These are phyloP conservation scores for Craniophora ligustri DNA, from an alignment of 2,888 invertebrate species.

Conservation along the genomic window DNA sequence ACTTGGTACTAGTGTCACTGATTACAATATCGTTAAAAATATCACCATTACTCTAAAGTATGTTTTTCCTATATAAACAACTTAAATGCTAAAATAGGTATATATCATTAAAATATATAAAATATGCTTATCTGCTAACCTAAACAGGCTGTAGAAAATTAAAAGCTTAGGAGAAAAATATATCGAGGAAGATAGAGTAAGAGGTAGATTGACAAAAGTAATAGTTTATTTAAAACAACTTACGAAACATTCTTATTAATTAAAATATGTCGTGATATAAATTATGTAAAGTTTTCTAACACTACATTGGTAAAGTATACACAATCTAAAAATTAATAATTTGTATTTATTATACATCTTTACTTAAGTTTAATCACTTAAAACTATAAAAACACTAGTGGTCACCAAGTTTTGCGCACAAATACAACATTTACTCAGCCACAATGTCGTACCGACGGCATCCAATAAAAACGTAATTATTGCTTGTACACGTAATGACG, in stretches of 20 bases:
- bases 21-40: slow-evolving; percentile 53
- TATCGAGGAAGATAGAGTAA: slow-evolving; percentile 52
- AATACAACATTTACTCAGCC: slow-evolving; percentile 83
- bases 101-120: slow-evolving; percentile 29
- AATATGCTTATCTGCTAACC: slow-evolving; percentile 32
- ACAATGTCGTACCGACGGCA: slow-evolving; percentile 75
- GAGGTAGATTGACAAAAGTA: slow-evolving; percentile 55
- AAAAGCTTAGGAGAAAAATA: slow-evolving; percentile 42
- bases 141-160: slow-evolving; percentile 35
- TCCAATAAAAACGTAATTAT: slow-evolving; percentile 84
- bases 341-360: slow-evolving; percentile 44
- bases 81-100: slow-evolving; percentile 42
- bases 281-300: slow-evolving; percentile 32
- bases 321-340: slow-evolving; percentile 42
- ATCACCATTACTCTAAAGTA: slow-evolving; percentile 48
- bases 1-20: slow-evolving; percentile 78
- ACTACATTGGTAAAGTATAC: slow-evolving; percentile 36
- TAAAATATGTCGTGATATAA: slow-evolving; percentile 13
- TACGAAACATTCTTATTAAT: slow-evolving; percentile 12
- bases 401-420: slow-evolving; percentile 80
- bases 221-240: slow-evolving; percentile 14
- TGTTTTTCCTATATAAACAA: slow-evolving; percentile 41
- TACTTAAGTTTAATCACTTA: slow-evolving; percentile 53
- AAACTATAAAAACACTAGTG: slow-evolving; percentile 70
- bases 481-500: slow-evolving; percentile 88